A percentile compares a stretch with the other conserved stretches of the same genome.
Evolutionary conservation across 1,140 invertebrate species (phyloP).

Genomic region (Apolygus lucorum): DNA sequence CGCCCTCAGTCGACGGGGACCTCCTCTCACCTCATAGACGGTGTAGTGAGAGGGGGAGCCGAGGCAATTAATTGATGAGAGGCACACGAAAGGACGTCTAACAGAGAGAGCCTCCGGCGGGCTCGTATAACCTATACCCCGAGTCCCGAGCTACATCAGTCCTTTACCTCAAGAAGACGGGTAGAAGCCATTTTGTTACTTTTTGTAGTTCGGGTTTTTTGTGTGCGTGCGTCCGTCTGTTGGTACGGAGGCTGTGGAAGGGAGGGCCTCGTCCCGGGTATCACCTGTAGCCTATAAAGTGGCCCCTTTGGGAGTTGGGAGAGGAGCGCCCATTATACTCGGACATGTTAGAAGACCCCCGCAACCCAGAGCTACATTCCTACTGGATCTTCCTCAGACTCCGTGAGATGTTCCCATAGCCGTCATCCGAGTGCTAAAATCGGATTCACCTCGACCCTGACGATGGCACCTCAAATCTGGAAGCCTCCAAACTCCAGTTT

Average conservation of each 20-base stretch:
- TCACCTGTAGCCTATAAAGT: slow-evolving; percentile 15
- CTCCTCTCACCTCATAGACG: no score
- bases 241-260: not conserved
- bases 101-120: slow-evolving; percentile 1
- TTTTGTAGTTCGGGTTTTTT: slow-evolving; percentile 17
- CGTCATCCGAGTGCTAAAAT: no score
- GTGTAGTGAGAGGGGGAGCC: not conserved
- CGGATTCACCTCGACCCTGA: no score
- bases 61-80: slow-evolving; percentile 10
- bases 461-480: no score
- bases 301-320: not conserved
- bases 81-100: not conserved
- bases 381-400: not conserved
- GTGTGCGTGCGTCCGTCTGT: slow-evolving; percentile 10
- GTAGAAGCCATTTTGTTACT: slow-evolving; percentile 24
- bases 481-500: no score
- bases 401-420: not conserved
- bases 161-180: not conserved
- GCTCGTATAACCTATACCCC: not conserved
- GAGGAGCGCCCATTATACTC: slow-evolving; percentile 11
- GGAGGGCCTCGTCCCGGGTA: not conserved
- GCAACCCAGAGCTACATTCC: slow-evolving; percentile 4
- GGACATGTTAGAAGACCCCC: slow-evolving; percentile 1
- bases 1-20: no score
- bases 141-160: not conserved